Evolutionary conservation across 2,797 vertebrate genomes (phyloP), one percentile per base, ranked within the genome.

Genomic region (Schizopygopsis pylzovi): DNA sequence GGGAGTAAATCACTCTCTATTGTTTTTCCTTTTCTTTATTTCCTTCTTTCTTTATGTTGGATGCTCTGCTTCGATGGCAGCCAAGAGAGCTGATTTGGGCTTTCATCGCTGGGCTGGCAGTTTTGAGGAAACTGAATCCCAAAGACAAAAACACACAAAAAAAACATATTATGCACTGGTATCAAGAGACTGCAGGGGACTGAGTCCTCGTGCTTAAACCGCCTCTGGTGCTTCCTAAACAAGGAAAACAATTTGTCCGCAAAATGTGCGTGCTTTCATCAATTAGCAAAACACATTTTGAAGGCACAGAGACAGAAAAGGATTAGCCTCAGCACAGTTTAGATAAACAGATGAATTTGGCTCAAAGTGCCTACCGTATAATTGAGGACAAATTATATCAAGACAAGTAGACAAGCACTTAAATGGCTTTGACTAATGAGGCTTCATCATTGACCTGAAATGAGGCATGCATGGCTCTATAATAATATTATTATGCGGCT

Each of bases 341-440:
- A 89, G 85, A 85, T 90, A 45, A 85, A 49, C 71, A 87, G 86
- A 90, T 84, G 87, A 87, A 86, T 81, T 41, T 82, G 65, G 86
- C 87, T 85, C 54, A 85, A 85, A 87, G 79, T 79, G 15, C 49
- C 45, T 81, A 9, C 73, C 45, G 13, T 87, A 86, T 86, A 87
- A 87, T 86, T 87, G 79, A 86, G 84, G 76, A 83, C 84, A 81
- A 87, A 89, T 90, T 78, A 87, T 73, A 86, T 89, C 70, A 87
- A 82, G 84, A 85, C 73, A 82, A 84, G 49, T n/a, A 87, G 82
- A 87, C 87, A 84, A 84, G 84, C 75, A 43, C 54, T 85, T 63
- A n/a, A 81, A 82, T 73, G 81, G 70, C 79, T 59, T 79, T 81
- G 81, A 77, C 86, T 90, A 82, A 87, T 87, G 73, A 87, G 59